Base-by-base conservation (phyloP, 2,888 invertebrate genomes). In the Phortica okadai region DNA sequence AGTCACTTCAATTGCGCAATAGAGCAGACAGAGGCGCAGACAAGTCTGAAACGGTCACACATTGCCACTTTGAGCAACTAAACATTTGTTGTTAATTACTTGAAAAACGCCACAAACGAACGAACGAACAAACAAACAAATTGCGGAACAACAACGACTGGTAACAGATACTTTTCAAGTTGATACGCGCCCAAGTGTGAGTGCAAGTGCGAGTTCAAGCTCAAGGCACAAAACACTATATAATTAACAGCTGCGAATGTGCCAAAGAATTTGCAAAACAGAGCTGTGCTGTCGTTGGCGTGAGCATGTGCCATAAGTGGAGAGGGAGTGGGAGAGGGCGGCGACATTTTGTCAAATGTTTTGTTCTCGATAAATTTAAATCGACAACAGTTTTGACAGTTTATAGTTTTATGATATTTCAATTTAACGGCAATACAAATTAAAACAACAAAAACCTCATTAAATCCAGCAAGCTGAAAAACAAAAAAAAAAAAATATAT, bases 141-240 rank as follows among this genome's bases (percentile, higher is more conserved):
- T 33, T 4, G 33, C 33, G 64, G 62, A 73, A 69, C 10, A 62
- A 25, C 58, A 50, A 74, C 72, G 33, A 33, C 50, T 14, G 50
- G 50, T 14, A 50, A 50, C 50, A 50, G 50, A 50, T 50, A 50
- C 50, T 8, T 14, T 50, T 14, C 33, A 5, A 33, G 50, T 50
- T 2, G 10, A 50, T 50, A 50, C 50, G 14, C 50, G 50, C 50
- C 70, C 66, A 44, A 75, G 69, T 77, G 11, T 41, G 44, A 21
- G 74, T 70, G 80, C 81, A 83, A 80, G 81, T 10, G 44, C 54
- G 73, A 74, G 74, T 70, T 81, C 81, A 83, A 80, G 81, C 78
- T 74, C 78, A 83, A 78, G 75, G 82, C 73, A 42, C 72, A 70
- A 54, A 59, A 42, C 54, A 56, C 69, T 62, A 41, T n/a, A 56